Base-by-base conservation (phyloP, 2,797 vertebrate species). In the Falco columbarius region DNA sequence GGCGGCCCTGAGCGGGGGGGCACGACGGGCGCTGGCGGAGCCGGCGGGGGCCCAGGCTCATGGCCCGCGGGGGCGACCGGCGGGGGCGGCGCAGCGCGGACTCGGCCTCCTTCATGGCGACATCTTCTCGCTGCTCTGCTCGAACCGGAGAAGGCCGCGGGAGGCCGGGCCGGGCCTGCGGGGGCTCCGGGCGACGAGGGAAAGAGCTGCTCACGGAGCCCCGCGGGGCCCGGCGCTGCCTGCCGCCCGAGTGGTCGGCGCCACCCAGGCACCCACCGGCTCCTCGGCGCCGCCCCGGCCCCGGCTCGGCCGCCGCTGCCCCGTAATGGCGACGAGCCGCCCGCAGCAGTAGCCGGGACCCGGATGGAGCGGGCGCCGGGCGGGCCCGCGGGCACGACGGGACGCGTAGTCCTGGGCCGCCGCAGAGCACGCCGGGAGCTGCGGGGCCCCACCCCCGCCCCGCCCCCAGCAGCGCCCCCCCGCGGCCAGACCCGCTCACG, bases 301-400 rank as follows among this genome's bases (percentile, higher is more conserved):
- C 97, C 80, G 24, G 98, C 98, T 86, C 62, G 49, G 86, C 94
- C 93, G 70, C 95, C 81, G 70, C 87, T 93, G 95, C 96, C 98
- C 97, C 95, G 96, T 98, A 99, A 99, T 99, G 99, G 99, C 99
- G 99, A 99, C 99, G 97, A 98, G 98, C 98, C 99, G 99, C 99
- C 99, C 98, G 32, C 93, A 98, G 98, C 97, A 90, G 86, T 93
- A 86, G 76, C 34, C 86, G 89, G 97, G 96, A 98, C 99, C 99
- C 99, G 99, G 99, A 99, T 99, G 98, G 91, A 76, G 96, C 38
- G 94, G 52, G 98, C 86, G 97, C 97, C 81, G 67, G 56, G 71
- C 21, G 30, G 40, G 30, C 34, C 55, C 68, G 4, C 1, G 14
- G 34, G 96, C 75, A 89, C 87, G 81, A 26, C 98, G 98, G 98